phyloP scores from a whole-genome alignment of 2,113 vertebrate genomes.

The Pristiophorus japonicus region DNA sequence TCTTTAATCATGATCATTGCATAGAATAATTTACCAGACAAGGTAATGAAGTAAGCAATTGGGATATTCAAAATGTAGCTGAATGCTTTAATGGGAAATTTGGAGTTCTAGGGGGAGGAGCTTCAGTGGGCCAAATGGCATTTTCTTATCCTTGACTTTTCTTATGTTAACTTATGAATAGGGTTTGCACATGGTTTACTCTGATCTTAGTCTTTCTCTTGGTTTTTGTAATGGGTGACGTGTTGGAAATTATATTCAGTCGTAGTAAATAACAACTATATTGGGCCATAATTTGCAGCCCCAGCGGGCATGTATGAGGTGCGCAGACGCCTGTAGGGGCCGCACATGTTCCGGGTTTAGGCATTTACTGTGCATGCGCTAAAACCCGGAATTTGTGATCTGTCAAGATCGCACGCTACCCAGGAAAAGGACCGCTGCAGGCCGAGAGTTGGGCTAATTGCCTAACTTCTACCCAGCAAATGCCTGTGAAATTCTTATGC shows the following conservation, averaged over 20 bases:
- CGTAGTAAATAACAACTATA: not conserved
- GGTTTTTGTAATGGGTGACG: not conserved
- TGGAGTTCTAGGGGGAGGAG: not conserved
- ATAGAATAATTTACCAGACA: not conserved
- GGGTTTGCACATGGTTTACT: not conserved
- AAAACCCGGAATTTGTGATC: no score
- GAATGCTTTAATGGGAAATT: not conserved
- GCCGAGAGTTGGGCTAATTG: no score
- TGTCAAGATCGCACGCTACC: no score
- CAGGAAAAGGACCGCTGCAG: no score
- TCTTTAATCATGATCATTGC: not conserved
- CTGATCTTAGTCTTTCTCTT: no score
- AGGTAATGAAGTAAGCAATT: not conserved
- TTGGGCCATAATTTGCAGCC: no score
- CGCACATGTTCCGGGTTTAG: no score
- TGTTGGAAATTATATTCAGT: not conserved
- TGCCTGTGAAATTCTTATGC: no score
- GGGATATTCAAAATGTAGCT: not conserved
- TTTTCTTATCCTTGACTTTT: not conserved
- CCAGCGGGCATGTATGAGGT: no score
- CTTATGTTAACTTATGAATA: not conserved
- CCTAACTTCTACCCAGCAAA: no score
- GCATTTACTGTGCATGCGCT: no score
- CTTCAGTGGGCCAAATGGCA: not conserved
- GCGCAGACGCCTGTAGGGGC: no score